Conservation (phyloP, 2,888 invertebrate genomes). For the Salpingus planirostris region DNA sequence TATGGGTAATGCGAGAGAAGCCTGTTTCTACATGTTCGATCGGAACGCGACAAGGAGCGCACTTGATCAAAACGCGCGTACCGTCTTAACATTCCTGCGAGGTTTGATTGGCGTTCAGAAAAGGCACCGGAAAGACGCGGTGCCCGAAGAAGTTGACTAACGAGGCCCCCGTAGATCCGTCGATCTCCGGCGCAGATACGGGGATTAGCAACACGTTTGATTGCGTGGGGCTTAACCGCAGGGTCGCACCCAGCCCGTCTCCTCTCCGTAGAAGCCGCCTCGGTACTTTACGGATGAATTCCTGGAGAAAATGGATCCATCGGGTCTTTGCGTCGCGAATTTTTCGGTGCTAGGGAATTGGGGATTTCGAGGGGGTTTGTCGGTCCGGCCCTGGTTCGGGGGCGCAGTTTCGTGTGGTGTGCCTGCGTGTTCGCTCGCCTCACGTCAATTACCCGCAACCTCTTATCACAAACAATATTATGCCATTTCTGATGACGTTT, state of each 20-base stretch:
- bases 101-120: slow-evolving; percentile 26
- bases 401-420: no score
- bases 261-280: slow-evolving; percentile 2
- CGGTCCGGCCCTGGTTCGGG: no score
- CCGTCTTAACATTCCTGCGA: slow-evolving; percentile 27
- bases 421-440: slow-evolving; percentile 13
- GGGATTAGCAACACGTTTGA: slow-evolving; percentile 28
- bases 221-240: slow-evolving; percentile 23
- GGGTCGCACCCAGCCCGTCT: slow-evolving; percentile 9
- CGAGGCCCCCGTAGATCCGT: slow-evolving; percentile 29
- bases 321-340: no score
- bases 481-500: not conserved
- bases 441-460: slow-evolving; percentile 11
- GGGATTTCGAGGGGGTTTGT: no score
- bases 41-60: no score
- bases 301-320: not conserved
- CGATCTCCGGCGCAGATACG: slow-evolving; percentile 28
- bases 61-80: no score
- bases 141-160: slow-evolving; percentile 33
- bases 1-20: no score
- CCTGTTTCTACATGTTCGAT: no score
- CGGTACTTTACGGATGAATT: not conserved
- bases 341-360: no score
- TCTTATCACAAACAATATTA: slow-evolving; percentile 13
- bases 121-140: slow-evolving; percentile 23